These are phyloP conservation scores for Delia radicum DNA, from an alignment of 1,140 invertebrate genomes.

Conservation along the genomic window DNA sequence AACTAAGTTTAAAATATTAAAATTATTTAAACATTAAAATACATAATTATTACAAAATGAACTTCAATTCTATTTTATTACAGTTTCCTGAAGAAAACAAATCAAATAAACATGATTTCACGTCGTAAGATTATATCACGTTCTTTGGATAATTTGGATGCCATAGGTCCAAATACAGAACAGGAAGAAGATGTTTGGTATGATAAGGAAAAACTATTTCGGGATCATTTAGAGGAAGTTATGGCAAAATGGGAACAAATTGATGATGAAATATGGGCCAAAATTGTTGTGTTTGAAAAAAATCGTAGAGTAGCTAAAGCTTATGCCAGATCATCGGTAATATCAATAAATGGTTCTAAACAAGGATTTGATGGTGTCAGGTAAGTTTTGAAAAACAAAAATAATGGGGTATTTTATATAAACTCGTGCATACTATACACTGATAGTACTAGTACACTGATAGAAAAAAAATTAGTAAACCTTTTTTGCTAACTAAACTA, in stretches of 20 bases:
- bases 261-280: slow-evolving; percentile 97
- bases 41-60: background rate
- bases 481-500: too few species aligned
- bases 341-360: slow-evolving; percentile 91
- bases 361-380: slow-evolving; percentile 95
- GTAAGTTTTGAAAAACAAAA: slow-evolving; percentile 58
- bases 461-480: too few species aligned
- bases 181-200: slow-evolving; percentile 94
- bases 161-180: slow-evolving; percentile 68
- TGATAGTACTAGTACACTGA: too few species aligned
- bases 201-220: slow-evolving; percentile 89
- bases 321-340: slow-evolving; percentile 87
- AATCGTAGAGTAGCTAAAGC: slow-evolving; percentile 92
- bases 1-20: background rate
- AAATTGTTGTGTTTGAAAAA: slow-evolving; percentile 92
- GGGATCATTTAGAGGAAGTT: slow-evolving; percentile 95
- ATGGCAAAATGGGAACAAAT: slow-evolving; percentile 95
- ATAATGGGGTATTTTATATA: too few species aligned
- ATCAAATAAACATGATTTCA: slow-evolving; percentile 72
- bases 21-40: background rate
- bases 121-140: slow-evolving; percentile 85
- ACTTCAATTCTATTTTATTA: background rate
- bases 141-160: slow-evolving; percentile 86
- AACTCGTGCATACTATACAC: too few species aligned
- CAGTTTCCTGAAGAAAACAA: background rate